Evolutionary conservation across 2,797 vertebrate genomes (phyloP).

Genomic region (Hafferia zeledoni): DNA sequence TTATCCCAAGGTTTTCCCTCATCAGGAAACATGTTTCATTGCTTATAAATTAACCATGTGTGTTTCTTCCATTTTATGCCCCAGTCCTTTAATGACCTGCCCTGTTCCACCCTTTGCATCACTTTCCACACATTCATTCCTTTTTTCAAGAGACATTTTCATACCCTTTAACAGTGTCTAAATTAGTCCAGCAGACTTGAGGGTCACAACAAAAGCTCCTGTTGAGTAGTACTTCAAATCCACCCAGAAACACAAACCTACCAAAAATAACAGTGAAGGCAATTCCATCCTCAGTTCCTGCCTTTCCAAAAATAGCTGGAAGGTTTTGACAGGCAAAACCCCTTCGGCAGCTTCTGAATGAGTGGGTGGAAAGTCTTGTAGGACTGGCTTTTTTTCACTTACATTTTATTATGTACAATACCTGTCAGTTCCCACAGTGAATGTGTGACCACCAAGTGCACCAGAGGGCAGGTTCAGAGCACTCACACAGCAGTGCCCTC

Average conservation of each 20-base stretch:
- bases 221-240: neutral
- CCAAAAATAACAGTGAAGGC: neutral
- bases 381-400: neutral
- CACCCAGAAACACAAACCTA: neutral
- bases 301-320: neutral
- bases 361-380: neutral
- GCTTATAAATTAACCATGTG: neutral
- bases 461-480: neutral
- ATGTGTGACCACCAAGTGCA: fast-evolving
- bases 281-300: neutral
- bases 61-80: neutral
- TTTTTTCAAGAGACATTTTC: neutral
- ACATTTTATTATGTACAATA: neutral
- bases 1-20: neutral
- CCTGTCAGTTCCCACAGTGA: neutral
- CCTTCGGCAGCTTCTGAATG: neutral
- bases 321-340: neutral
- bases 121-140: fast-evolving
- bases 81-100: neutral
- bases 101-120: neutral
- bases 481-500: neutral
- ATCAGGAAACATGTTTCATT: neutral
- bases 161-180: neutral
- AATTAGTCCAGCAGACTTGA: neutral
- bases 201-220: neutral